These are phyloP conservation scores for Xiphophorus maculatus DNA, from an alignment of 2,113 vertebrate genomes.

Conservation along the genomic window DNA sequence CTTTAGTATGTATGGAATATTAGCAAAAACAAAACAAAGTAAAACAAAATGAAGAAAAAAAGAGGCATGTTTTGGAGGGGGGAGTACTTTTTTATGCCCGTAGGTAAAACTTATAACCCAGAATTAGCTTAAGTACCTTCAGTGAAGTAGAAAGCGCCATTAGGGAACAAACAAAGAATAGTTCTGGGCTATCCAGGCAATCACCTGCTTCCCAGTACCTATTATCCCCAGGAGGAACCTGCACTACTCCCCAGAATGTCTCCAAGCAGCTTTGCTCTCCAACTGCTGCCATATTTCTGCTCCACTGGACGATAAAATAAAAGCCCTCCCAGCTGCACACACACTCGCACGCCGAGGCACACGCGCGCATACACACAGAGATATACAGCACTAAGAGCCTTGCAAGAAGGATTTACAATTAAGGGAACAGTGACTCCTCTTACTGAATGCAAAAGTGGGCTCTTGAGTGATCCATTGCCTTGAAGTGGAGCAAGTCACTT, in stretches of 20 bases:
- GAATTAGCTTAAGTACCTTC: constrained; percentile 22
- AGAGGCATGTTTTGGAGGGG: neutral
- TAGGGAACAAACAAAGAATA: constrained; percentile 44
- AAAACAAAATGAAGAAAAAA: neutral
- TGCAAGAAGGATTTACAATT: constrained; percentile 68
- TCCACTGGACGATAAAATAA: constrained; percentile 79
- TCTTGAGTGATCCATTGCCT: constrained; percentile 55
- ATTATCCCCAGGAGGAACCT: constrained; percentile 68
- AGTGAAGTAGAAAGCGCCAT: constrained; percentile 25
- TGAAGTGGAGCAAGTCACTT: constrained; percentile 41
- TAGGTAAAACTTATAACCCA: constrained; percentile 9
- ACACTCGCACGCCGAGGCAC: neutral
- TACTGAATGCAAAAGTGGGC: constrained; percentile 53
- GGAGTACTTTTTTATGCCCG: neutral
- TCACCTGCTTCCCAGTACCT: constrained; percentile 65
- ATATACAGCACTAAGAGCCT: constrained; percentile 47
- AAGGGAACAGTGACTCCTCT: constrained; percentile 46
- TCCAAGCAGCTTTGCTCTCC: constrained; percentile 67
- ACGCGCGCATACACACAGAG: constrained; percentile 29
- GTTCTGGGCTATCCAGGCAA: constrained; percentile 57
- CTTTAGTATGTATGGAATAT: neutral
- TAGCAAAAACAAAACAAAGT: neutral
- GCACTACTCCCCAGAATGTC: constrained; percentile 69
- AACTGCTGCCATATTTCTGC: constrained; percentile 77
- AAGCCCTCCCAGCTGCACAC: constrained; percentile 50